phyloP scores from a whole-genome alignment of 2,113 vertebrate genomes.

The Sciurus niger region DNA sequence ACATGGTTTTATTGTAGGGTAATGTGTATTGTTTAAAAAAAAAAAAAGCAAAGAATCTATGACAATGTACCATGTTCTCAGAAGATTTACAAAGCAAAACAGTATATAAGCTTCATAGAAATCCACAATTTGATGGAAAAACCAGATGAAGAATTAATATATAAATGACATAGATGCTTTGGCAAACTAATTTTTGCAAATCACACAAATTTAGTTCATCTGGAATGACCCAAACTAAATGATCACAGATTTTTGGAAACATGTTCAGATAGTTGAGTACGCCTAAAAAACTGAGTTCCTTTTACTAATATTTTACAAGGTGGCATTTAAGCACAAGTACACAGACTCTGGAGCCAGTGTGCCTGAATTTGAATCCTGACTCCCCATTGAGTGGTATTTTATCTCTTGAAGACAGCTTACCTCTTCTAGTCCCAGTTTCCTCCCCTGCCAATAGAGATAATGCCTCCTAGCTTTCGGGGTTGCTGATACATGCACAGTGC shows the following conservation, averaged over 20 bases:
- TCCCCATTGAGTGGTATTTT: background rate
- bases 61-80: background rate
- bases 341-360: background rate
- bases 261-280: background rate
- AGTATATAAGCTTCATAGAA: background rate
- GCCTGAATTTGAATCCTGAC: background rate
- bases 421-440: background rate
- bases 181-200: background rate
- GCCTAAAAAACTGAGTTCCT: background rate
- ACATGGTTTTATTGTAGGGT: background rate
- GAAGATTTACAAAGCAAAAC: background rate
- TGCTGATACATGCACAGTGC: background rate
- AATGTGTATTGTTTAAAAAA: background rate
- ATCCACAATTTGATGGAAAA: background rate
- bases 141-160: background rate
- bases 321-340: background rate
- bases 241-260: background rate
- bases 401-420: no score
- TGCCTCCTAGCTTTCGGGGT: rapidly evolving
- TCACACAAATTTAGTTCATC: background rate
- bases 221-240: constrained; percentile 5
- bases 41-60: background rate
- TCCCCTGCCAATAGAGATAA: background rate
- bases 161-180: background rate
- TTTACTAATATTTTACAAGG: constrained; percentile 33